A percentile compares a stretch with the other conserved stretches of the same genome.
These are phyloP conservation scores for Rhinopithecus roxellana DNA, from an alignment of 2,113 vertebrate species.

Conservation along the genomic window DNA sequence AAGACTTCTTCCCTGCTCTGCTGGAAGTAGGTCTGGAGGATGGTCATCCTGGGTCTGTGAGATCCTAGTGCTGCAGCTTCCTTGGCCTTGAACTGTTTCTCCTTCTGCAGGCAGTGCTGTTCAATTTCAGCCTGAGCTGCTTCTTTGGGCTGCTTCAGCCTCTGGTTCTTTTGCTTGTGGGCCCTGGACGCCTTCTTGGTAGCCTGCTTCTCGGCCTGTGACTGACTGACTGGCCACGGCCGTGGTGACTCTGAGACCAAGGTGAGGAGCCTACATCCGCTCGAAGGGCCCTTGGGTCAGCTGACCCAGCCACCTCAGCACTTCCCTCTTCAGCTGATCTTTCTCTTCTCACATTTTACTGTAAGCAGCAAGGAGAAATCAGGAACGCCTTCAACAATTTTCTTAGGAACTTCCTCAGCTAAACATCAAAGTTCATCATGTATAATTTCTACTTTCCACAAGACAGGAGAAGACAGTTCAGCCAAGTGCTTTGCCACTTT, in stretches of 20 bases:
- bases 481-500: too few relatives aligned
- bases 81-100: too few relatives aligned
- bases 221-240: slow-evolving; percentile 95
- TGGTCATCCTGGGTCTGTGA: too few relatives aligned
- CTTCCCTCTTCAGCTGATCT: neutral
- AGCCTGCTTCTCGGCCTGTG: slow-evolving; percentile 92
- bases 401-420: neutral
- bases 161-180: slow-evolving; percentile 83
- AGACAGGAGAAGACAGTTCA: too few relatives aligned
- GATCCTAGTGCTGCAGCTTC: too few relatives aligned
- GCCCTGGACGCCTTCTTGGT: slow-evolving; percentile 96
- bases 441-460: too few relatives aligned
- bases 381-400: neutral
- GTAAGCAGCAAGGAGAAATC: neutral
- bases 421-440: neutral
- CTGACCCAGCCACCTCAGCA: neutral
- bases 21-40: too few relatives aligned
- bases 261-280: rapidly evolving
- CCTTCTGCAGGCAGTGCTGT: too few relatives aligned
- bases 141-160: too few relatives aligned
- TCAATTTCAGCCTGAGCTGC: too few relatives aligned
- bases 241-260: rapidly evolving
- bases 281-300: rapidly evolving
- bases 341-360: neutral
- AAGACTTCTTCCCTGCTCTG: too few relatives aligned